Base-by-base conservation (phyloP, 2,888 invertebrate genomes). In the Drosophila lutescens region DNA sequence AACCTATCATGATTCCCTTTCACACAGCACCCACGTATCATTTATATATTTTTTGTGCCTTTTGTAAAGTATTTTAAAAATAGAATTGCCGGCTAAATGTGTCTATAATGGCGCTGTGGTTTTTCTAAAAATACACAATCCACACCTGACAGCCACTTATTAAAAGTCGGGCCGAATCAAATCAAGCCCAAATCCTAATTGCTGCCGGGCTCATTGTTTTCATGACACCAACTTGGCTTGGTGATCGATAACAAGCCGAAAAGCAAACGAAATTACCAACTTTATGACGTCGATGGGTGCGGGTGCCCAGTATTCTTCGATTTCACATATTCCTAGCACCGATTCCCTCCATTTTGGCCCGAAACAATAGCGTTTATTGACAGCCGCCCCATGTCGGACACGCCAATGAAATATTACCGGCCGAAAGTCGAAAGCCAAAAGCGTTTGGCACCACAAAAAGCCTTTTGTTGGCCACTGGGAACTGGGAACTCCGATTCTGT, bases 401-500 rank as follows among this genome's bases (percentile, higher is more conserved):
- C 59, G 80, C 76, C 74, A 81, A 86, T 83, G 86, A 88, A 86
- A 69, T 88, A 83, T 88, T 70, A 75, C 62, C 69, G 54, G 59
- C 34, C 53, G 36, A 59, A 51, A 80, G 68, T 56, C 58, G 30
- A 30, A 30, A 30, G 30, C 30, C 30, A 30, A 12, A 34, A 34
- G 10, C 34, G 34, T 65, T 76, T 78, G 74, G 72, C 26, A 5
- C 58, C 61, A 66, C 67, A 78, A 77, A 85, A 77, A 55, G 71
- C 47, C 81, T 86, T 86, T 81, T 88, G 81, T 88, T 65, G 76
- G 41, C 34, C 41, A 54, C 20, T 7, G 58, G 68, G 73, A 62
- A 69, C 83, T 86, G 88, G 87, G 79, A 88, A 88, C 89, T 81
- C 78, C 79, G 79, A 86, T 84, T 79, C 74, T 74, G 69, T 63